Conservation (phyloP, 1,140 invertebrate genomes). For the Reticulitermes speratus region DNA sequence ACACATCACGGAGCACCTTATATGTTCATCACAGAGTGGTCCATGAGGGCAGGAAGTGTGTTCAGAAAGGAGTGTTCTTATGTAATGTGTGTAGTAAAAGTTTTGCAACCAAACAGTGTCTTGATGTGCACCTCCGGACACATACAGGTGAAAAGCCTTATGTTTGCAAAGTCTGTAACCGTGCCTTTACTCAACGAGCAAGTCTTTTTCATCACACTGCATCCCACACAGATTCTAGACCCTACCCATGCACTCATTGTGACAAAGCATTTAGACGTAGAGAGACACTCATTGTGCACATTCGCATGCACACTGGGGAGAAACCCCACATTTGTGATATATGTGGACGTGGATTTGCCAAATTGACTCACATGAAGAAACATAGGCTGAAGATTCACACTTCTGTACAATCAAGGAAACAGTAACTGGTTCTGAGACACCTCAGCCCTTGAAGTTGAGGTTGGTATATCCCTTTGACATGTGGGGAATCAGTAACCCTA, state of each 20-base stretch:
- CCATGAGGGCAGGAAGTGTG: conserved; percentile 58
- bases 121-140: conserved; percentile 56
- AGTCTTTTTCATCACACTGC: conserved; percentile 52
- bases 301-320: conserved; percentile 64
- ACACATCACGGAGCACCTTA: conserved; percentile 62
- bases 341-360: conserved; percentile 58
- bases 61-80: conserved; percentile 43
- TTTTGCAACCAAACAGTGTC: conserved; percentile 53
- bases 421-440: background rate
- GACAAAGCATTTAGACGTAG: conserved; percentile 59
- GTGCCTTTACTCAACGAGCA: conserved; percentile 57
- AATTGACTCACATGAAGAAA: conserved; percentile 22
- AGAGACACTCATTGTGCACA: conserved; percentile 57
- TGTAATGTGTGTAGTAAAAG: conserved; percentile 56
- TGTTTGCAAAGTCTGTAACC: conserved; percentile 58
- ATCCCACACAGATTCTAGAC: conserved; percentile 56
- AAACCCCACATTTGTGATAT: conserved; percentile 62
- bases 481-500: no score
- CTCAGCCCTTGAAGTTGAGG: no score
- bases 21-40: conserved; percentile 61
- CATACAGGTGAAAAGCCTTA: conserved; percentile 63
- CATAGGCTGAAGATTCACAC: conserved; percentile 8
- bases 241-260: conserved; percentile 62
- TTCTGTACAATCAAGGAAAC: background rate
- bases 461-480: no score